Evolutionary conservation across 2,888 invertebrate genomes (phyloP), one percentile per base, ranked within the genome.

Genomic region (Zootermopsis nevadensis): DNA sequence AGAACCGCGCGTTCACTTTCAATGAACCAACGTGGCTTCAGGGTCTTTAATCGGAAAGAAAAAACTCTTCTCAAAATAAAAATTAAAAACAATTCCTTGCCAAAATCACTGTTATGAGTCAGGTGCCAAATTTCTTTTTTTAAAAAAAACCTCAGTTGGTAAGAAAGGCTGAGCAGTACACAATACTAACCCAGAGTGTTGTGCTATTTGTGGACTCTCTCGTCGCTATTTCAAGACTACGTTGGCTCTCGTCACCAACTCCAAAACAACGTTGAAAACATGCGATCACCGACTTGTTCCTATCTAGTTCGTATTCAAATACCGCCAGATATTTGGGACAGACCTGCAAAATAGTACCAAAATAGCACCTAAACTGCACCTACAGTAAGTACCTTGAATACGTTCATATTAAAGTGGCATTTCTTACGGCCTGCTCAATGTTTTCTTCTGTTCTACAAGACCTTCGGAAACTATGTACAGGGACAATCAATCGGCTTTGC

Each of bases 151-250:
- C 22, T 30, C 30, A 19, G 22, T 24, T 77, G 22, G 77, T 30
- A 77, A 31, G 77, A 77, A 77, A 77, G 53, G 19, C 42, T 77
- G 55, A 55, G 55, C 31, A 31, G 79, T 7, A 79, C 60, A 66
- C 55, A 79, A 79, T 60, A 79, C 35, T 79, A 79, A 79, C 79
- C 79, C 79, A 79, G 66, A 66, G 79, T 60, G 22, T 33, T 30
- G 15, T 27, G 31, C 35, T 79, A 79, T 79, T 79, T 66, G 4
- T 60, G 79, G 79, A 33, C 6, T 31, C 79, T 60, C 66, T 66
- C 66, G 55, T 53, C 60, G 35, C 79, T 79, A 79, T 79, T 79
- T 79, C 79, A 79, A 79, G 79, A 79, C 55, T 60, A 79, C 60
- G 66, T 79, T 79, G 66, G 66, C n/a, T 66, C 38, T 35, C 74